A percentile compares a stretch with the other conserved stretches of the same genome.
phyloP scores from a whole-genome alignment of 1,140 invertebrate species.

The Drosophila santomea region DNA sequence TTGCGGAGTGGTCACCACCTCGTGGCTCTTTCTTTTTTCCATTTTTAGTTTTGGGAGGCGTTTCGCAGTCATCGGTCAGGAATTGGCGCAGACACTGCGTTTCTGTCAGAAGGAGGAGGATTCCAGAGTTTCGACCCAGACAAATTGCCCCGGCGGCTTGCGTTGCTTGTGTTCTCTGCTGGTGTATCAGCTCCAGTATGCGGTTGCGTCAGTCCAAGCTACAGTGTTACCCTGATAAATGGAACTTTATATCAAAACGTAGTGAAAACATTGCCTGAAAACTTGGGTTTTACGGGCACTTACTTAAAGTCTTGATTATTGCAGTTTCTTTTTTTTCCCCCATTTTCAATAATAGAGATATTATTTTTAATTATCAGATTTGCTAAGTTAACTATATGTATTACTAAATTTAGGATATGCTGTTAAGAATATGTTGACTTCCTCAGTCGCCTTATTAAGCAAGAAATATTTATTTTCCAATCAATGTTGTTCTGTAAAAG shows the following conservation, averaged over 20 bases:
- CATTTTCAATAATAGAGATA: no score
- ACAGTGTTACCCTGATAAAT: slow-evolving; percentile 12
- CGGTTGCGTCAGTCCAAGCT: not conserved
- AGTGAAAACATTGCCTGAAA: no score
- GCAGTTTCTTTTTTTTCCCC: no score
- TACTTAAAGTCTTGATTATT: no score
- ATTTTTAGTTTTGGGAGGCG: slow-evolving; percentile 51
- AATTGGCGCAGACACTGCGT: slow-evolving; percentile 63
- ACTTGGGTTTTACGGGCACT: not conserved
- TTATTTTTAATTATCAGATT: no score
- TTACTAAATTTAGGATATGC: no score
- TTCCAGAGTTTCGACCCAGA: slow-evolving; percentile 34
- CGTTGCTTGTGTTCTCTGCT: slow-evolving; percentile 64
- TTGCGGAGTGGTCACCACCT: slow-evolving; percentile 29
- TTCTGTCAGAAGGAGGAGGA: slow-evolving; percentile 39
- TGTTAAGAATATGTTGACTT: no score
- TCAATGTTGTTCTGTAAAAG: not conserved
- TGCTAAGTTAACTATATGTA: no score
- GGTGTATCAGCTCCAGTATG: slow-evolving; percentile 25
- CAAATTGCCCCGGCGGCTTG: slow-evolving; percentile 51
- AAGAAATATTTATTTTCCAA: no score
- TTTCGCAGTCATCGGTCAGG: slow-evolving; percentile 73
- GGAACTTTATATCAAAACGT: not conserved
- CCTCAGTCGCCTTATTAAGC: no score
- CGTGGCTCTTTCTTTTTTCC: slow-evolving; percentile 13